Evolutionary conservation across 2,113 vertebrate genomes (phyloP).

Genomic region (Microtus richardsoni): DNA sequence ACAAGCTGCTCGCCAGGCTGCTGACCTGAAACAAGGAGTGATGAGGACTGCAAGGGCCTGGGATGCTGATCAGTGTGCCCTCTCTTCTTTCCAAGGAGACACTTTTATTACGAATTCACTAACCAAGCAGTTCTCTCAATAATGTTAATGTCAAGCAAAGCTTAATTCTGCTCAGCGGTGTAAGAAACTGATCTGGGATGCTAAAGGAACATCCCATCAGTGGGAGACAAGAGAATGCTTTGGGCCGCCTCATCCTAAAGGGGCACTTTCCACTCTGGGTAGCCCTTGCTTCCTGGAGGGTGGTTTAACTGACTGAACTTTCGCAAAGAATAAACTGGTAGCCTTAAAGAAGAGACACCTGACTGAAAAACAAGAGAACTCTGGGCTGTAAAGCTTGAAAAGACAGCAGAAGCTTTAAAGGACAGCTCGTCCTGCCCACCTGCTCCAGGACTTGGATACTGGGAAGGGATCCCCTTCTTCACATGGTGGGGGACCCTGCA

Average conservation of each 20-base stretch:
- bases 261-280: background rate
- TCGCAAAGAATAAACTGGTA: slow-evolving; percentile 32
- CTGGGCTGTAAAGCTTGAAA: slow-evolving; percentile 21
- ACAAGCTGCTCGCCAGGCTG: background rate
- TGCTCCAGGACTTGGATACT: background rate
- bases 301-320: slow-evolving; percentile 16
- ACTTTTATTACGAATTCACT: slow-evolving; percentile 31
- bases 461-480: background rate
- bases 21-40: slow-evolving; percentile 10
- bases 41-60: background rate
- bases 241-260: background rate
- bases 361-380: slow-evolving; percentile 16
- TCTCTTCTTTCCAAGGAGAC: slow-evolving; percentile 36
- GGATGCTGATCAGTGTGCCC: background rate
- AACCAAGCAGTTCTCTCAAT: slow-evolving; percentile 4
- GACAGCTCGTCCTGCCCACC: background rate
- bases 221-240: background rate
- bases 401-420: slow-evolving; percentile 19
- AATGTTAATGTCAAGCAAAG: background rate
- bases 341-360: slow-evolving; percentile 14
- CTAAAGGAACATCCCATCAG: slow-evolving; percentile 8
- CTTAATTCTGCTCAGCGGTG: slow-evolving; percentile 13
- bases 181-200: slow-evolving; percentile 53
- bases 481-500: background rate
- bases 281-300: background rate